Evolutionary conservation across 30 jellyfish, hydroid and myxozoan species (phyloP).

Genomic region (Sanderia malayensis): DNA sequence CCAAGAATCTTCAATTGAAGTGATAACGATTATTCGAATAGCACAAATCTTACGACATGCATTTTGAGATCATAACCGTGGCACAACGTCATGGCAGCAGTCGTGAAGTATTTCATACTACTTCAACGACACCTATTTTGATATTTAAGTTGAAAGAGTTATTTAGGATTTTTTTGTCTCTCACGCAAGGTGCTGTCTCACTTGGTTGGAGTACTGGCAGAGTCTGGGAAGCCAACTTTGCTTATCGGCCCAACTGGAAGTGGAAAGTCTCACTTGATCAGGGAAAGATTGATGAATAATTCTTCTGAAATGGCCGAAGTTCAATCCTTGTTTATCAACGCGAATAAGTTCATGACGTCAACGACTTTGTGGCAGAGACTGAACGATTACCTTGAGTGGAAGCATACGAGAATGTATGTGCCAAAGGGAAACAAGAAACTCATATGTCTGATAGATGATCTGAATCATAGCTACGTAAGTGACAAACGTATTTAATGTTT

Average conservation of each 20-base stretch:
- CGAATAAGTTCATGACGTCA: slow-evolving; percentile 58
- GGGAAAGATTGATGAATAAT: slow-evolving; percentile 42
- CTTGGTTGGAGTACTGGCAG: slow-evolving; percentile 45
- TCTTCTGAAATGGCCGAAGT: slow-evolving; percentile 67
- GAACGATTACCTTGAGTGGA: slow-evolving; percentile 76
- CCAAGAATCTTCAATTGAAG: too few species aligned
- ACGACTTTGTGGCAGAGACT: slow-evolving; percentile 62
- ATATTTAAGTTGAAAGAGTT: too few species aligned
- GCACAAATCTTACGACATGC: too few species aligned
- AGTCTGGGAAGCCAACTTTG: slow-evolving; percentile 45
- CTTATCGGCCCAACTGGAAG: slow-evolving; percentile 73
- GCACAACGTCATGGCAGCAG: too few species aligned
- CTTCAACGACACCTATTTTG: too few species aligned
- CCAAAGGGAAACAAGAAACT: slow-evolving; percentile 78
- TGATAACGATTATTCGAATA: too few species aligned
- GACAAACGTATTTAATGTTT: too few species aligned
- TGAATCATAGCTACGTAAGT: slow-evolving; percentile 54
- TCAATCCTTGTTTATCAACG: slow-evolving; percentile 50
- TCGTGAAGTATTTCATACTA: too few species aligned
- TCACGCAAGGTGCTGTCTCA: slow-evolving; percentile 46
- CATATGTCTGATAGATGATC: slow-evolving; percentile 65
- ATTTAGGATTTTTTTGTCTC: slow-evolving; percentile 8
- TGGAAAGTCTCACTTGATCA: slow-evolving; percentile 69
- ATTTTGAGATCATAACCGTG: too few species aligned
- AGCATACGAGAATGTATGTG: slow-evolving; percentile 58